Evolutionary conservation across 1,140 invertebrate species (phyloP).

Genomic region (Drosophila quadrilineata): DNA sequence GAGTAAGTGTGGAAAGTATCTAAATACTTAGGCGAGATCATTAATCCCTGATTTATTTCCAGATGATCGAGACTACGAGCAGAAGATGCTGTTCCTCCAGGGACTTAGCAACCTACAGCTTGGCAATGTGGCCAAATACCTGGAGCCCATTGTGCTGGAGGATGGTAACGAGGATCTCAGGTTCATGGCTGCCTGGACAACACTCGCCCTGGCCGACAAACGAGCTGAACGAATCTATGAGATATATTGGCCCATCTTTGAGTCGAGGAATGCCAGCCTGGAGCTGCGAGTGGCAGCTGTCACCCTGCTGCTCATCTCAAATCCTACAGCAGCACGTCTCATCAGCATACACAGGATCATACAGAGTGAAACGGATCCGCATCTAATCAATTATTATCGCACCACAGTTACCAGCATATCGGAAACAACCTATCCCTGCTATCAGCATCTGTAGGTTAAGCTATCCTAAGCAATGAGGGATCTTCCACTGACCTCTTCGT

Average conservation of each 20-base stretch:
- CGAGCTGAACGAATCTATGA: constrained; percentile 84
- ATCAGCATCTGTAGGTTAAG: constrained; percentile 83
- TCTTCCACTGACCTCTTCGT: neutral
- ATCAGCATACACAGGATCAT: constrained; percentile 87
- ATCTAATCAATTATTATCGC: constrained; percentile 88
- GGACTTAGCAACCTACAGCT: constrained; percentile 85
- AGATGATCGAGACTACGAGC: constrained; percentile 85
- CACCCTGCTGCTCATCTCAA: constrained; percentile 84
- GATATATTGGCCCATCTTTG: constrained; percentile 86
- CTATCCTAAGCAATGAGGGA: neutral
- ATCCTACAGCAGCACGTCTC: constrained; percentile 85
- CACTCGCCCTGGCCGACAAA: constrained; percentile 82
- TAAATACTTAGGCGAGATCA: neutral
- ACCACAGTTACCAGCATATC: constrained; percentile 87
- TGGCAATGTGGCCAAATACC: constrained; percentile 84
- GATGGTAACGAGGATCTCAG: constrained; percentile 83
- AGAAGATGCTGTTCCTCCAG: constrained; percentile 87
- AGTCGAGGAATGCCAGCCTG: constrained; percentile 85
- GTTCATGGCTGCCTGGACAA: constrained; percentile 85
- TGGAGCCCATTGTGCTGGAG: constrained; percentile 83
- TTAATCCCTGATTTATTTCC: neutral
- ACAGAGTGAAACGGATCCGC: constrained; percentile 84
- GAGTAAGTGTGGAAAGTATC: constrained; percentile 52
- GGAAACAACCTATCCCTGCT: constrained; percentile 85
- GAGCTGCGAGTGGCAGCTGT: constrained; percentile 86